Evolutionary conservation across 2,888 invertebrate genomes (phyloP), one percentile per base, ranked within the genome.

Genomic region (Aporophyla lueneburgensis): DNA sequence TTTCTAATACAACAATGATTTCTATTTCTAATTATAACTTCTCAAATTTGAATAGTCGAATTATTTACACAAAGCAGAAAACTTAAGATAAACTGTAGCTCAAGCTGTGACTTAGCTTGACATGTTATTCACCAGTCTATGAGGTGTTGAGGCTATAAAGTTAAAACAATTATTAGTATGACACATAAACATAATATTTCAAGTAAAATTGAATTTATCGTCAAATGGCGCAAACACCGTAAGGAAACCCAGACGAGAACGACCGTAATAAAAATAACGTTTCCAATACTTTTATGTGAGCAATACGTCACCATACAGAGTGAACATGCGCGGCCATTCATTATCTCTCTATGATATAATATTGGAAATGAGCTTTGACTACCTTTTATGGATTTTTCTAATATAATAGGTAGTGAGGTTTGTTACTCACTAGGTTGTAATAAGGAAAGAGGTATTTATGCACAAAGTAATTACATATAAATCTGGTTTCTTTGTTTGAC

Each of bases 251-350:
- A 19, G 51, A 63, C 63, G 73, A 76, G 40, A 56, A 65, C 63
- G 75, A 58, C 63, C 73, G 24, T 43, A 40, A 74, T 79, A 83
- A 83, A 81, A 63, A 71, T 79, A 68, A 83, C 73, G 61, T 74
- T 73, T 40, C 63, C 75, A 56, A 79, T 79, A 83, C 62, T 68
- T 71, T 75, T 71, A 67, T 71, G 56, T 46, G 56, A 70, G 59
- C 40, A 40, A 76, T 83, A 69, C 58, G 51, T 83, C 70, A 75
- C 40, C 71, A 40, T 70, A 59, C 70, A 71, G n/a, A 62, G 40
- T 43, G 49, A 43, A 6, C 16, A 51, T 56, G 63, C 9, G 71
- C 27, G n/a, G n/a, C 49, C 51, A 80, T 75, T 63, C 19, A 58
- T 80, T 58, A 62, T 56, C 16, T 43, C 5, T 40, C 5, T 27